A percentile compares a stretch with the other conserved stretches of the same genome.
phyloP scores from a whole-genome alignment of 2,113 vertebrate genomes.

The Rynchops niger region DNA sequence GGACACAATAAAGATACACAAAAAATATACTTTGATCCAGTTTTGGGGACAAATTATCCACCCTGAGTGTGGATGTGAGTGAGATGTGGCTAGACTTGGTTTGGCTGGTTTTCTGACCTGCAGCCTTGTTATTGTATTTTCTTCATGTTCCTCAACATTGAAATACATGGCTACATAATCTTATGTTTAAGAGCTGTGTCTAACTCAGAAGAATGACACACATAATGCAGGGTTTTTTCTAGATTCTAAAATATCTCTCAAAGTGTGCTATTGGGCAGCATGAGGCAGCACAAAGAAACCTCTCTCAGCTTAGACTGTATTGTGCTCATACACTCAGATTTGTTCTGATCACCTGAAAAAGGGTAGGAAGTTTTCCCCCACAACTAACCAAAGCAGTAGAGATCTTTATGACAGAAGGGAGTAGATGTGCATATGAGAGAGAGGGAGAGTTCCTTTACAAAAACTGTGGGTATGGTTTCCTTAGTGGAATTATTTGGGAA shows the following conservation, averaged over 20 bases:
- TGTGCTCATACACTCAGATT: background rate
- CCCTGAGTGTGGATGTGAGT: background rate
- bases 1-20: background rate
- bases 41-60: background rate
- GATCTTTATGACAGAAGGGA: background rate
- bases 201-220: background rate
- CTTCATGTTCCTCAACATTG: background rate
- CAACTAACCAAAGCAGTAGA: background rate
- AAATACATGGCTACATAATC: background rate
- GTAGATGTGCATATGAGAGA: background rate
- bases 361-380: background rate
- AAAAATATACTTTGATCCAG: background rate
- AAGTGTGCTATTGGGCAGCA: background rate
- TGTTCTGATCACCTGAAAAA: background rate
- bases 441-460: background rate
- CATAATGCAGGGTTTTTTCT: background rate
- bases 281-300: background rate
- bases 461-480: background rate
- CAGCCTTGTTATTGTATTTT: background rate
- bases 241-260: background rate
- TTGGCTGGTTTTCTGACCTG: background rate
- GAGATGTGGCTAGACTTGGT: background rate
- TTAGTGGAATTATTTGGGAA: background rate
- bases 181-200: background rate
- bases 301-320: background rate